Conservation (phyloP, 2,888 invertebrate species). For the Fabriciana adippe region DNA sequence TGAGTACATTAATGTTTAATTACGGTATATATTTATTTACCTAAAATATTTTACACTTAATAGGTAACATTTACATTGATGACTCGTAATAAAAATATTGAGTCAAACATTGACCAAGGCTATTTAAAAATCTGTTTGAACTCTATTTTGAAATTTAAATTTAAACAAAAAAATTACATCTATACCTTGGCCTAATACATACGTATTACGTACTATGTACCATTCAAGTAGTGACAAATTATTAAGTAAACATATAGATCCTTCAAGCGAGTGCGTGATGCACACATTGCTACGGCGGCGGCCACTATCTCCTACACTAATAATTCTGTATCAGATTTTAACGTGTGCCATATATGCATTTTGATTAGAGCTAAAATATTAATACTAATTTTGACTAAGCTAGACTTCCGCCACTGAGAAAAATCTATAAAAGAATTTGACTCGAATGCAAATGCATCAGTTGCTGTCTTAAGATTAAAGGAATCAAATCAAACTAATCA, state of each 20-base stretch:
- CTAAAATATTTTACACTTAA: background rate
- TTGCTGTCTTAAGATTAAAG: conserved; percentile 64
- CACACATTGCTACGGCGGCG: conserved; percentile 39
- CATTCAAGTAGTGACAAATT: conserved; percentile 57
- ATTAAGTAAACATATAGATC: conserved; percentile 59
- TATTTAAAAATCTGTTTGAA: conserved; percentile 19
- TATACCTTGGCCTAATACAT: conserved; percentile 40
- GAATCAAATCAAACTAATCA: conserved; percentile 56
- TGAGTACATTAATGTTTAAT: background rate
- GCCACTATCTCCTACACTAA: conserved; percentile 7
- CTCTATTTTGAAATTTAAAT: conserved; percentile 31
- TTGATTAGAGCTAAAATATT: conserved; percentile 49
- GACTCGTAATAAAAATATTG: conserved; percentile 1
- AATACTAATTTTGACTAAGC: conserved; percentile 65
- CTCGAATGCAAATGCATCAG: conserved; percentile 60
- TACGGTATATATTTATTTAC: background rate
- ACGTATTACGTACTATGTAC: conserved; percentile 31
- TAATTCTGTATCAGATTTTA: conserved; percentile 38
- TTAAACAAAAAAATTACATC: conserved; percentile 27
- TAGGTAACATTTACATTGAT: background rate
- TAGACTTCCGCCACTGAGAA: conserved; percentile 58
- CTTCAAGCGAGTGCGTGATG: conserved; percentile 46
- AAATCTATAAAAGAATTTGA: conserved; percentile 76
- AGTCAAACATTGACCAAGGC: conserved; percentile 25
- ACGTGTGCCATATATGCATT: conserved; percentile 18